Evolutionary conservation across 1,140 invertebrate species (phyloP), one percentile per base, ranked within the genome.

Genomic region (Tetramorium parvispinum): DNA sequence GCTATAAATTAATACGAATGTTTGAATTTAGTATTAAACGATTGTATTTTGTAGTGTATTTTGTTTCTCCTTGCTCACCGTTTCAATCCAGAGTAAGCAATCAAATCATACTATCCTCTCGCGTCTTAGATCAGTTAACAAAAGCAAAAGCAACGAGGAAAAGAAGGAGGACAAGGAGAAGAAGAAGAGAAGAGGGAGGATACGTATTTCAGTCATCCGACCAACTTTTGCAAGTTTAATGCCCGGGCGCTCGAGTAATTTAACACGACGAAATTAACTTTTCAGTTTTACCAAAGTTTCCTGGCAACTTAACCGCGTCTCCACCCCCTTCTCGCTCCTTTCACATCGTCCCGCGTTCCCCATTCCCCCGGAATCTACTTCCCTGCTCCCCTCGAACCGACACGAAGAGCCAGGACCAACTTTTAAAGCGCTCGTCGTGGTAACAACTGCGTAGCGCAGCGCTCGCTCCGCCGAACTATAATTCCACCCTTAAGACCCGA

Each of bases 251-350:
- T 94, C 93, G 93, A 94, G 94, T 94, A 94, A 94, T 94, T 94
- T 94, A 94, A 94, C 94, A 93, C 93, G 94, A 94, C 93, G 92
- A 94, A 94, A 94, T 94, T 94, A 94, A 94, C 94, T 94, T 94
- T 94, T 94, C 93, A 94, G 94, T 94, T 94, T 94, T 94, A 94
- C 92, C 93, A 92, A 94, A 94, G 93, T 94, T 94, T 94, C 91
- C 88, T 93, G 89, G 93, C 92, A 92, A 94, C 93, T 94, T 94
- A 93, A 93, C 93, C 93, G 91, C 93, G 90, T 91, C 86, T 76
- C 88, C 68, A 63, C 53, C 73, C 86, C 88, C 82, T 82, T 82
- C 81, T 85, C 90, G 65, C 75, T 32, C 85, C 87, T 77, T 86
- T 75, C 81, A 71, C 75, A 43, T 75, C 61, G 65, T 71, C 87